These are phyloP conservation scores for Pygoscelis adeliae DNA, from an alignment of 2,113 vertebrate genomes.

Conservation along the genomic window DNA sequence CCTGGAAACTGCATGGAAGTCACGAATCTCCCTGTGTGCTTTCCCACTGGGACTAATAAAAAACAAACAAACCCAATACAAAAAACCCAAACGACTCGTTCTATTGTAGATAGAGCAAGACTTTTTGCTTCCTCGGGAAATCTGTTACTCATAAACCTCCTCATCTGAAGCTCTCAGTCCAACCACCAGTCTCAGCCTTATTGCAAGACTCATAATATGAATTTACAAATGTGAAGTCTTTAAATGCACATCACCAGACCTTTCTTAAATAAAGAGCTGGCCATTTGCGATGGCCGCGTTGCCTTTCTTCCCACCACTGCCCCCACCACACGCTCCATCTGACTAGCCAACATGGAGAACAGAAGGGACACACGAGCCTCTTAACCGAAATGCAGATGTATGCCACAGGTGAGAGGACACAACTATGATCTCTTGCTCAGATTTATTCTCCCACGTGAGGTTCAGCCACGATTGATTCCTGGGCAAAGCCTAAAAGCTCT, in stretches of 20 bases:
- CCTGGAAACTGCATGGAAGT: constrained; percentile 32
- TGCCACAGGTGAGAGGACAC: not conserved
- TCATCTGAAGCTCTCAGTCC: not conserved
- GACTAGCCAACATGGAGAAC: not conserved
- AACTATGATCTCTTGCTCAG: not conserved
- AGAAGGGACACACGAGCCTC: not conserved
- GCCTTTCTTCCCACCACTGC: not conserved
- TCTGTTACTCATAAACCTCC: constrained; percentile 22
- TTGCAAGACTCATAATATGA: not conserved
- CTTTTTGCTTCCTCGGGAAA: constrained; percentile 20
- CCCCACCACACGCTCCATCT: not conserved
- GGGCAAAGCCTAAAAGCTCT: not conserved
- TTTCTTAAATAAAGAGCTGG: not conserved
- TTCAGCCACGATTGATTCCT: not conserved
- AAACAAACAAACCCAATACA: not conserved
- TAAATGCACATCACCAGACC: not conserved
- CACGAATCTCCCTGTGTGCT: not conserved
- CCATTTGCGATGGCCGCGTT: rapidly evolving
- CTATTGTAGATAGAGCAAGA: not conserved
- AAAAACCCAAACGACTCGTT: not conserved
- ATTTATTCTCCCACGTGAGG: not conserved
- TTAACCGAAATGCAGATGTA: rapidly evolving
- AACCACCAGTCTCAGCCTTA: not conserved
- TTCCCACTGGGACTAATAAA: constrained; percentile 36
- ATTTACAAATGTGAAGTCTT: not conserved